Conservation (phyloP, 2,797 vertebrate species). For the Scolopax rusticola region DNA sequence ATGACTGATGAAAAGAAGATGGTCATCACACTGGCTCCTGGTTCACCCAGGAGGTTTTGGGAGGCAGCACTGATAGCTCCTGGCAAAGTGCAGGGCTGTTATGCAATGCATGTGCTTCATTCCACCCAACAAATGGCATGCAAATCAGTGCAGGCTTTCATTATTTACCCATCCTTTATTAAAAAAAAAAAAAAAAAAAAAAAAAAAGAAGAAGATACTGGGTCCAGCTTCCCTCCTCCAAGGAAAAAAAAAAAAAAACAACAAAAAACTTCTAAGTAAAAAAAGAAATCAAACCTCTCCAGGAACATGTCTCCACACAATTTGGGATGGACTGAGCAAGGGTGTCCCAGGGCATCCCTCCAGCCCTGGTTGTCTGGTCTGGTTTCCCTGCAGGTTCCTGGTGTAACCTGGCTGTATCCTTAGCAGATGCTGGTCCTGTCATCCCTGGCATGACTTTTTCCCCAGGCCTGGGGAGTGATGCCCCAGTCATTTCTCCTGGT, state of each 20-base stretch:
- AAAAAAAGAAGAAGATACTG: background rate
- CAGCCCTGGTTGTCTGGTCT: background rate
- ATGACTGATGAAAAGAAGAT: background rate
- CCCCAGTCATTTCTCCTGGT: background rate
- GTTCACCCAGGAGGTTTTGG: background rate
- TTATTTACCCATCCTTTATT: background rate
- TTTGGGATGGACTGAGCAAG: background rate
- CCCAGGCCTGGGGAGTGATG: background rate
- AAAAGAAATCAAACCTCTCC: background rate
- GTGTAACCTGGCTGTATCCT: background rate
- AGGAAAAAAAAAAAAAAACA: too few relatives aligned
- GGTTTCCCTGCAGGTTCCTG: background rate
- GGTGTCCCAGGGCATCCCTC: background rate
- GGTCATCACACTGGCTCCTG: background rate
- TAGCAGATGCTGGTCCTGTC: background rate
- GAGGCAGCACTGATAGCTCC: background rate
- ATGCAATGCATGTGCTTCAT: rapidly evolving
- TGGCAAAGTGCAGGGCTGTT: background rate
- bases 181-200: background rate
- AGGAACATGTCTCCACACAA: background rate
- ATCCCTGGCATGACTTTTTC: background rate
- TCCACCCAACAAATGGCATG: background rate
- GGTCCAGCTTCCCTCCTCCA: background rate
- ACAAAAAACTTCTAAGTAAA: background rate
- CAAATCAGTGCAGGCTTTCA: background rate